A percentile compares a stretch with the other conserved stretches of the same genome.
These are phyloP conservation scores for Physeter macrocephalus DNA, from an alignment of 2,113 vertebrate species.

Conservation along the genomic window DNA sequence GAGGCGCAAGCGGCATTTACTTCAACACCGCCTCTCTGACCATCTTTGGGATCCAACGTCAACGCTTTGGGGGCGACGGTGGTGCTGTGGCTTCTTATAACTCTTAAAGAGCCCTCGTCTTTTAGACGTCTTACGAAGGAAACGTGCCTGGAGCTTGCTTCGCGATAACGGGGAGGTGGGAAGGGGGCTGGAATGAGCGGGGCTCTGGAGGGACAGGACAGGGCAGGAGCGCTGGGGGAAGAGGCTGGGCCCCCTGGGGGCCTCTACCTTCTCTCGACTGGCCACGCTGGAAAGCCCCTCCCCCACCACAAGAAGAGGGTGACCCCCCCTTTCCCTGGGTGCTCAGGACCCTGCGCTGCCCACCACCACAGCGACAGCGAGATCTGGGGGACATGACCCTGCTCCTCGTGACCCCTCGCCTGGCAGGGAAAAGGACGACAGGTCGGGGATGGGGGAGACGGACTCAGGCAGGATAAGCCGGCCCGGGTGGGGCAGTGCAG, in stretches of 20 bases:
- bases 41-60: accelerated
- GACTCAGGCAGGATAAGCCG: accelerated
- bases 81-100: accelerated
- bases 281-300: not conserved
- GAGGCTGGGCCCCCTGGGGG: not conserved
- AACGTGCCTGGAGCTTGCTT: accelerated
- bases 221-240: not conserved
- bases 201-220: not conserved
- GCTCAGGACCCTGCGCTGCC: not conserved
- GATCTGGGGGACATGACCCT: not conserved
- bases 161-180: accelerated
- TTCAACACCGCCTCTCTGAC: accelerated
- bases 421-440: not conserved
- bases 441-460: no score
- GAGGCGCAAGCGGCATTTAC: accelerated
- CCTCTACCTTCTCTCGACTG: accelerated
- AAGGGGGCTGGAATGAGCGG: not conserved
- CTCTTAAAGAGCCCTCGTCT: accelerated
- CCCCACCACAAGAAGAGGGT: not conserved
- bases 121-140: not conserved
- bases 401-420: not conserved
- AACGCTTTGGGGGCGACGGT: accelerated
- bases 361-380: not conserved
- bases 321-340: not conserved
- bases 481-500: accelerated